Evolutionary conservation across 2,113 vertebrate species (phyloP).

Genomic region (Canis aureus): DNA sequence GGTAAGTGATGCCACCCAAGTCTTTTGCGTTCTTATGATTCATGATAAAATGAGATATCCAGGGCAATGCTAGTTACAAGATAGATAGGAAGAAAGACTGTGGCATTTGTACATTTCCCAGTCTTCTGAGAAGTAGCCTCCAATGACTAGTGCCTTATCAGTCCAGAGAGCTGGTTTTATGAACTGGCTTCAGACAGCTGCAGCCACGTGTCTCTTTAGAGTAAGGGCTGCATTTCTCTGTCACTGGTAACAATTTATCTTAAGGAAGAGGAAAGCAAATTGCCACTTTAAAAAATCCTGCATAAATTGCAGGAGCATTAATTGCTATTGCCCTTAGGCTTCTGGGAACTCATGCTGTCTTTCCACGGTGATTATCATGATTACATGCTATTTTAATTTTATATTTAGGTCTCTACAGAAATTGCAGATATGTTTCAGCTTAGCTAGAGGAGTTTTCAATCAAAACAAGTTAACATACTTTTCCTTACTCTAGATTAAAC

Average conservation of each 20-base stretch:
- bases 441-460: conserved; percentile 3
- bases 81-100: background rate
- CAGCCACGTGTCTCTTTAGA: background rate
- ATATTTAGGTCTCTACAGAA: conserved; percentile 42
- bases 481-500: background rate
- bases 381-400: conserved; percentile 60
- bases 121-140: background rate
- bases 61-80: background rate
- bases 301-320: background rate
- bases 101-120: background rate
- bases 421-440: conserved; percentile 35
- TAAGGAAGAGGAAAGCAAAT: conserved; percentile 54
- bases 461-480: background rate
- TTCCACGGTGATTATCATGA: conserved; percentile 23
- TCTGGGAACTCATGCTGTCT: background rate
- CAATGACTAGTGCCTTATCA: background rate
- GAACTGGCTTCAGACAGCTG: background rate
- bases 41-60: background rate
- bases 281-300: background rate
- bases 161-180: background rate
- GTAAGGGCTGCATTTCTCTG: conserved; percentile 1
- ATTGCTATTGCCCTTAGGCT: conserved; percentile 7
- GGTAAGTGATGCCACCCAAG: background rate
- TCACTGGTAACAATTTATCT: conserved; percentile 17
- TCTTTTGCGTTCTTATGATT: background rate